Conservation (phyloP, 2,797 vertebrate genomes). For the Notolepis coatsorum region DNA sequence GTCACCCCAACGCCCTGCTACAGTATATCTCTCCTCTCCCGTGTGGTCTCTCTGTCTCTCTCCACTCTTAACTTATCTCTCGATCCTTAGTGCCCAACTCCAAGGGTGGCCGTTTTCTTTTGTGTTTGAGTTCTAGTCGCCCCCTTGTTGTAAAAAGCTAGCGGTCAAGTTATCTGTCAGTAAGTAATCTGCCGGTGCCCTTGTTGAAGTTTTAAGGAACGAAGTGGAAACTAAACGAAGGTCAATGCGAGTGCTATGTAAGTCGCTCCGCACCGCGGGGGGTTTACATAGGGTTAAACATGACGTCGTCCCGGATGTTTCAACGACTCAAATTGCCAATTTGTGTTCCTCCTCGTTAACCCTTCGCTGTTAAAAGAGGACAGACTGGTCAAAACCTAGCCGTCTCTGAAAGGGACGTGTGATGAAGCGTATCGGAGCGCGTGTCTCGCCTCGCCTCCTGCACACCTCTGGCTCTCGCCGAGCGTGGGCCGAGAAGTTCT, state of each 20-base stretch:
- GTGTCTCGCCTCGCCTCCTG: too few species aligned
- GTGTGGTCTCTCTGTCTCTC: conserved; percentile 33
- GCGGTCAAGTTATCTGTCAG: conserved; percentile 53
- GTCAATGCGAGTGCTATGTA: conserved; percentile 41
- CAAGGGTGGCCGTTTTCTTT: conserved; percentile 50
- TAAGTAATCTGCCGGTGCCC: conserved; percentile 50
- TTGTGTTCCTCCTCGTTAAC: conserved; percentile 35
- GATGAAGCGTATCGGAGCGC: not conserved
- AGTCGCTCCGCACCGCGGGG: conserved; percentile 41
- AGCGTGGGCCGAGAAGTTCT: too few species aligned
- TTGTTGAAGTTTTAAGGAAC: conserved; percentile 38
- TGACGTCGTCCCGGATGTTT: conserved; percentile 34
- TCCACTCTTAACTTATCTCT: conserved; percentile 8
- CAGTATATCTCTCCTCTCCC: conserved; percentile 33
- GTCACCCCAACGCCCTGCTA: conserved; percentile 52
- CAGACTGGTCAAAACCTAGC: conserved; percentile 51
- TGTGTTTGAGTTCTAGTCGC: conserved; percentile 21
- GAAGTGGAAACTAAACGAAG: conserved; percentile 27
- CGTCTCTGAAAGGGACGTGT: conserved; percentile 1
- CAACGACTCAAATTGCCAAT: conserved; percentile 23
- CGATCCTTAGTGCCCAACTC: conserved; percentile 37
- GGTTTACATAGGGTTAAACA: conserved; percentile 45
- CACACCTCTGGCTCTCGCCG: too few species aligned
- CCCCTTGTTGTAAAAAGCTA: conserved; percentile 32
- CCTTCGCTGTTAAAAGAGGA: conserved; percentile 61